phyloP scores from a whole-genome alignment of 2,113 vertebrate species.

The Galemys pyrenaicus region DNA sequence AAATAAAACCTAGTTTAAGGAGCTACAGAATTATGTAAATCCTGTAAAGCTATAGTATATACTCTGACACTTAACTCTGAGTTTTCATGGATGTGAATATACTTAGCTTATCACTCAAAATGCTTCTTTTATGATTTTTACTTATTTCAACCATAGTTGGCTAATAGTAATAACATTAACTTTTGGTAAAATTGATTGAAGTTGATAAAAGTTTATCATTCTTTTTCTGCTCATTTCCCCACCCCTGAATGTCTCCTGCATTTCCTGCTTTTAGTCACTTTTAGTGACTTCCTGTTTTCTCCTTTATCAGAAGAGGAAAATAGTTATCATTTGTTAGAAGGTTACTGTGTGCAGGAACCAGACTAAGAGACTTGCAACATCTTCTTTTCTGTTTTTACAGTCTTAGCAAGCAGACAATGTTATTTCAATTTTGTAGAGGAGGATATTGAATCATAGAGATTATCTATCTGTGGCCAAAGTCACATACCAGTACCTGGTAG shows the following conservation, averaged over 20 bases:
- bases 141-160: neutral
- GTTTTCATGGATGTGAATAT: neutral
- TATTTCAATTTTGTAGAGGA: neutral
- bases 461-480: neutral
- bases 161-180: neutral
- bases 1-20: neutral
- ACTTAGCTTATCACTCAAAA: neutral
- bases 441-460: neutral
- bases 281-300: neutral
- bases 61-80: neutral
- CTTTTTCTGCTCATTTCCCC: neutral
- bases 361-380: neutral
- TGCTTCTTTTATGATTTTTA: neutral
- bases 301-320: slow-evolving; percentile 11
- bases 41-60: neutral
- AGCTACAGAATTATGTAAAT: neutral
- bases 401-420: neutral
- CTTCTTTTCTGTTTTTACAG: neutral
- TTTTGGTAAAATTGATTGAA: neutral
- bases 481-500: neutral
- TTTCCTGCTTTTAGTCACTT: neutral
- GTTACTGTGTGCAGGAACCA: neutral
- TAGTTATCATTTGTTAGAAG: neutral
- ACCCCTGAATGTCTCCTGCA: neutral
- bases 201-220: neutral